Conservation (phyloP, 2,888 invertebrate genomes). For the Cheilosia vulpina region DNA sequence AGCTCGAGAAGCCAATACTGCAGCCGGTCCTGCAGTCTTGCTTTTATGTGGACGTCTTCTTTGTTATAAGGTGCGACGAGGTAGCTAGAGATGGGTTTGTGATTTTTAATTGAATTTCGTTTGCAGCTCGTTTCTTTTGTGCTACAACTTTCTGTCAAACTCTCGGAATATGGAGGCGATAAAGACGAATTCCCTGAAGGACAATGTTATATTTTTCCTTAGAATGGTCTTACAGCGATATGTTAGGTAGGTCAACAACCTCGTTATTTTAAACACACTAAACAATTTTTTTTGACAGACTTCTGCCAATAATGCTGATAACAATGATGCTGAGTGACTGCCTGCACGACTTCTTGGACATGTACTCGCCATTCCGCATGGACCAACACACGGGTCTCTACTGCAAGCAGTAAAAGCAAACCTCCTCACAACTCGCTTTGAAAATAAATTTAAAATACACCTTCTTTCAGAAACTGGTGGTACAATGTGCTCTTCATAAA, state of each 20-base stretch:
- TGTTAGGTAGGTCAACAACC: slow-evolving; percentile 76
- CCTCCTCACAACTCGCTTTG: not conserved
- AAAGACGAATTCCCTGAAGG: slow-evolving; percentile 65
- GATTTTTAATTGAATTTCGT: not conserved
- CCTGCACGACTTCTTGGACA: slow-evolving; percentile 77
- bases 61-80: slow-evolving; percentile 78
- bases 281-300: slow-evolving; percentile 64
- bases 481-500: slow-evolving; percentile 79
- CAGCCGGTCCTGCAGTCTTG: slow-evolving; percentile 79
- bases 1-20: slow-evolving; percentile 77
- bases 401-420: slow-evolving; percentile 78
- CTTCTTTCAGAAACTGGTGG: slow-evolving; percentile 78
- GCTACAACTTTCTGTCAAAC: slow-evolving; percentile 79
- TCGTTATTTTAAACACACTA: slow-evolving; percentile 29
- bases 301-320: slow-evolving; percentile 79
- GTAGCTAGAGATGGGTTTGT: not conserved
- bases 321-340: slow-evolving; percentile 78
- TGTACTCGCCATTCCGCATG: slow-evolving; percentile 79
- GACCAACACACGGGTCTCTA: slow-evolving; percentile 78
- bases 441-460: not conserved
- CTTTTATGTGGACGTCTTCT: slow-evolving; percentile 80
- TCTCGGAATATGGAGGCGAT: slow-evolving; percentile 75
- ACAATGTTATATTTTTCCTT: slow-evolving; percentile 77
- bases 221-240: slow-evolving; percentile 78
- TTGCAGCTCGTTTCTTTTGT: slow-evolving; percentile 78